Evolutionary conservation across 2,113 vertebrate species (phyloP).

Genomic region (Tinamus guttatus): DNA sequence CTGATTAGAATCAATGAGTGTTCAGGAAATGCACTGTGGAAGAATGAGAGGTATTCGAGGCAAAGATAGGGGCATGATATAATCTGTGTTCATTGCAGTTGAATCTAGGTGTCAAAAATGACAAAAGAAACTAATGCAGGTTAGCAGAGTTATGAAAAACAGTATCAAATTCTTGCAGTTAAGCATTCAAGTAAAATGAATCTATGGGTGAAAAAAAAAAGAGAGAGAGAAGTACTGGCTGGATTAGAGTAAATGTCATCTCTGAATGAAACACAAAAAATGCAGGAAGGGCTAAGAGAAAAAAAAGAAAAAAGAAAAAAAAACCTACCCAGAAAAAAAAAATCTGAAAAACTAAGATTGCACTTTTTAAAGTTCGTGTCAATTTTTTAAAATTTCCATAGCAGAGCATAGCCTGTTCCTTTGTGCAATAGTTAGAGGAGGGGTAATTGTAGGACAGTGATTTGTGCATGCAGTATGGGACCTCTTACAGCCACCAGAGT

Average conservation of each 20-base stretch:
- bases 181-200: neutral
- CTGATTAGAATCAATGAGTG: neutral
- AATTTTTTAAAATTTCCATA: neutral
- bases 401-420: neutral
- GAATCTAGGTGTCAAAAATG: constrained; percentile 1
- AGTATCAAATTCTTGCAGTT: neutral
- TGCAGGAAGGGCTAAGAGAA: neutral
- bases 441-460: neutral
- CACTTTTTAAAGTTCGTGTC: neutral
- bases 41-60: neutral
- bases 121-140: neutral
- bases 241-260: neutral
- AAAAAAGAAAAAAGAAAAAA: neutral
- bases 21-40: neutral
- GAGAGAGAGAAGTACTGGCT: neutral
- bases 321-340: neutral
- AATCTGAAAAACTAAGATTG: neutral
- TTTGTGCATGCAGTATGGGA: neutral
- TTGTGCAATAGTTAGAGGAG: neutral
- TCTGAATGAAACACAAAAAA: neutral
- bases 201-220: neutral
- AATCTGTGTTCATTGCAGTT: neutral
- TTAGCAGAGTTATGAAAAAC: neutral
- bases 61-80: rapidly evolving
- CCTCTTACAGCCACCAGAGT: neutral